These are phyloP conservation scores for Xanthostigma xanthostigma DNA, from an alignment of 2,888 invertebrate genomes.

Conservation along the genomic window DNA sequence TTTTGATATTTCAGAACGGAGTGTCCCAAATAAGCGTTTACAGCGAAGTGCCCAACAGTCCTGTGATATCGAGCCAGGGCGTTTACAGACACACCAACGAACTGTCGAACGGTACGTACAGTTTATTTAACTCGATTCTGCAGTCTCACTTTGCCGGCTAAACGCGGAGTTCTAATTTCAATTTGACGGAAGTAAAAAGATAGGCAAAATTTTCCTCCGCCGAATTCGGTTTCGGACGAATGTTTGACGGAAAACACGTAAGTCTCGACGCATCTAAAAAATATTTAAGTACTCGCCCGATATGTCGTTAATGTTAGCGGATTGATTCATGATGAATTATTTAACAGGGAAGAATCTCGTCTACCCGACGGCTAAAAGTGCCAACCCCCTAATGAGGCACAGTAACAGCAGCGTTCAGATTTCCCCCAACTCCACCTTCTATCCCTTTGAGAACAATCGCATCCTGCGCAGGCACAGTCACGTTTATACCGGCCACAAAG, in stretches of 20 bases:
- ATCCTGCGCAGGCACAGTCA: constrained; percentile 20
- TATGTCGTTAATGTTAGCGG: too few species aligned
- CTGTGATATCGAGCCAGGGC: constrained; percentile 19
- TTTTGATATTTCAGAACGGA: constrained; percentile 21
- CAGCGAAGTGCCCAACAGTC: constrained; percentile 8
- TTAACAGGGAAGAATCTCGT: too few species aligned
- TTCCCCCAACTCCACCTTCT: neutral
- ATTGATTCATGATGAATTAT: too few species aligned
- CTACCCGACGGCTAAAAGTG: too few species aligned
- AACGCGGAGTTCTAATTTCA: too few species aligned
- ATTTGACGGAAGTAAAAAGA: too few species aligned
- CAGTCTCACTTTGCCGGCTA: too few species aligned
- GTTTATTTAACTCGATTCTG: constrained; percentile 13
- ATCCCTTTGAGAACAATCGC: constrained; percentile 3
- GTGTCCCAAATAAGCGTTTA: constrained; percentile 20
- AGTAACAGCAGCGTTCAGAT: neutral
- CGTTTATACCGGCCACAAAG: constrained; percentile 11
- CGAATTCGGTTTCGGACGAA: too few species aligned
- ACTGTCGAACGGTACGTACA: constrained; percentile 28
- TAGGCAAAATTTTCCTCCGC: too few species aligned
- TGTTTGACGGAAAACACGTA: too few species aligned
- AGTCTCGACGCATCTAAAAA: too few species aligned
- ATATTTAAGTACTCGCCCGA: too few species aligned
- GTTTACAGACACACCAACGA: constrained; percentile 29
- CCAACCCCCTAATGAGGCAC: neutral